Evolutionary conservation across 2,888 invertebrate species (phyloP).

Genomic region (Aleiodes testaceus): DNA sequence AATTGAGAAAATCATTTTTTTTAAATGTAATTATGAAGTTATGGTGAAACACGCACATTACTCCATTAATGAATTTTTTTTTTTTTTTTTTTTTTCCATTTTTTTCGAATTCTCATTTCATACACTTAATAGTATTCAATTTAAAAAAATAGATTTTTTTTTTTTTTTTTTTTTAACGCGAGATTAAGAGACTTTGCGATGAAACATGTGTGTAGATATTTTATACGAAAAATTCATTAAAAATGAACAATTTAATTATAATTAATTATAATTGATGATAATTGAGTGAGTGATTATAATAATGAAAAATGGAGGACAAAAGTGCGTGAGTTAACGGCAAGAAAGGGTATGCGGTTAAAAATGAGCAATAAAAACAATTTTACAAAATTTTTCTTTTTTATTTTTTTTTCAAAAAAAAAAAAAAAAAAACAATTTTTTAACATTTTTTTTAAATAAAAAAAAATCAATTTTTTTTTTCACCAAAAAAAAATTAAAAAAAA

Average conservation of each 20-base stretch:
- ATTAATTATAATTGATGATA: too few relatives aligned
- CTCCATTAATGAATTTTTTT: neutral
- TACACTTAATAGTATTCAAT: constrained; percentile 48
- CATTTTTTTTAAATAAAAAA: neutral
- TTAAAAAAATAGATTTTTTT: constrained; percentile 27
- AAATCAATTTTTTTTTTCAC: too few relatives aligned
- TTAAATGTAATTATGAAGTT: constrained; percentile 1
- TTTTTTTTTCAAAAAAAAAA: neutral
- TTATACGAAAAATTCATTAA: constrained; percentile 47
- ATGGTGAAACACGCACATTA: too few relatives aligned
- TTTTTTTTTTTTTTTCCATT: constrained; percentile 29
- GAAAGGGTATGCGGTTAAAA: constrained; percentile 22
- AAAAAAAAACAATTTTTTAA: constrained; percentile 9
- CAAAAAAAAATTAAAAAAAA: neutral
- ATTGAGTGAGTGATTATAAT: constrained; percentile 15
- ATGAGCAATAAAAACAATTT: constrained; percentile 25
- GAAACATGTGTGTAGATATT: constrained; percentile 55
- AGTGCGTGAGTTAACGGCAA: neutral
- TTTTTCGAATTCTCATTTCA: neutral
- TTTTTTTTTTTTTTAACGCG: constrained; percentile 40
- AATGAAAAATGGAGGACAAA: neutral
- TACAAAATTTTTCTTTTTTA: too few relatives aligned
- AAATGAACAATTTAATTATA: constrained; percentile 31
- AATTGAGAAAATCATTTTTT: neutral
- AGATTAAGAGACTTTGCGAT: constrained; percentile 59